A percentile compares a stretch with the other conserved stretches of the same genome.
These are phyloP conservation scores for Prosopocoilus inquinatus DNA, from an alignment of 2,888 invertebrate genomes.

Conservation along the genomic window DNA sequence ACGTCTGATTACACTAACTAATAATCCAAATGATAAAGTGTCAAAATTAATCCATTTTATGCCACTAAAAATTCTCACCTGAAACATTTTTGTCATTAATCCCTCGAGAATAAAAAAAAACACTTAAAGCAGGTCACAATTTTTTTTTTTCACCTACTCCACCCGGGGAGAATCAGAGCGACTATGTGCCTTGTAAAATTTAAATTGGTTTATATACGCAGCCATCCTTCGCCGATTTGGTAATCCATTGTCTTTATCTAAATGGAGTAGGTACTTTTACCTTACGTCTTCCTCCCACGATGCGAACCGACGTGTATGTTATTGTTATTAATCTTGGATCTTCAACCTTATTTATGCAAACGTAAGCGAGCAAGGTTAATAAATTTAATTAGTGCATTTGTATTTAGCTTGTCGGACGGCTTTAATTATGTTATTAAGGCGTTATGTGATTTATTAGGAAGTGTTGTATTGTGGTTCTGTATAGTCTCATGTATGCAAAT, in stretches of 20 bases:
- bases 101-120: background rate
- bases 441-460: too few relatives aligned
- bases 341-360: constrained; percentile 15
- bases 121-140: constrained; percentile 25
- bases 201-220: constrained; percentile 49
- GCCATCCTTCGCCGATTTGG: constrained; percentile 39
- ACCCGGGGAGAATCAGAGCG: background rate
- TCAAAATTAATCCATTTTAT: too few relatives aligned
- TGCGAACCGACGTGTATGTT: background rate
- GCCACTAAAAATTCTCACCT: too few relatives aligned
- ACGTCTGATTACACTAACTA: too few relatives aligned
- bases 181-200: constrained; percentile 31
- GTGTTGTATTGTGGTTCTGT: too few relatives aligned
- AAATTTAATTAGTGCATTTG: constrained; percentile 9
- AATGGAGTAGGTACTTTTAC: constrained; percentile 47
- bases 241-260: constrained; percentile 48
- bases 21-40: too few relatives aligned
- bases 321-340: constrained; percentile 7
- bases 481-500: too few relatives aligned
- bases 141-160: background rate
- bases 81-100: too few relatives aligned
- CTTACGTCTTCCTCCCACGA: constrained; percentile 43
- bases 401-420: background rate
- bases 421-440: too few relatives aligned
- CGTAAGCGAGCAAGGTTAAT: constrained; percentile 7